Conservation (phyloP, 2,888 invertebrate genomes). For the Pyrrhosoma nymphula region DNA sequence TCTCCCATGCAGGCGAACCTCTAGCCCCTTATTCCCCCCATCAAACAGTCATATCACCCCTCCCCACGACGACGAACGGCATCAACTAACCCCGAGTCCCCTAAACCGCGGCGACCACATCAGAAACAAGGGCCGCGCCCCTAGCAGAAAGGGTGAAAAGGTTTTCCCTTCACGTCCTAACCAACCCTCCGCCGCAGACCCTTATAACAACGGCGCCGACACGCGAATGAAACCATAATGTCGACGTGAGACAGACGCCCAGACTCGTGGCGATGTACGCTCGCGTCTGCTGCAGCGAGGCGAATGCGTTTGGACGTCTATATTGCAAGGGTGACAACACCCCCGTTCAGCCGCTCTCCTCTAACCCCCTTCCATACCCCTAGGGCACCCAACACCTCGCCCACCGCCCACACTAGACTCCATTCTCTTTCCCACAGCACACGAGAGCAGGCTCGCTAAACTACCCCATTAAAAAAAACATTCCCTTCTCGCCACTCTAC, state of each 20-base stretch:
- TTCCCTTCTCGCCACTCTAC: background rate
- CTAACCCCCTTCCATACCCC: too few relatives aligned
- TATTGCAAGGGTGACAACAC: background rate
- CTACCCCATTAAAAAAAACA: background rate
- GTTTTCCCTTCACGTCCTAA: background rate
- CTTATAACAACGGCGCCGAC: background rate
- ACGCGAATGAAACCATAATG: conserved; percentile 9
- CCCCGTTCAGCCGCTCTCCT: background rate
- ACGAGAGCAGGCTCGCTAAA: background rate
- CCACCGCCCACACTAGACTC: too few relatives aligned
- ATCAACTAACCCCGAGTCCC: background rate
- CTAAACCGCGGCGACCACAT: background rate
- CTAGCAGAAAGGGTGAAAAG: background rate
- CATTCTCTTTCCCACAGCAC: too few relatives aligned
- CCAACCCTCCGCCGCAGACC: background rate
- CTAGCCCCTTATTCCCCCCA: background rate
- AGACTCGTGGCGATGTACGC: background rate
- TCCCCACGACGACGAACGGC: background rate
- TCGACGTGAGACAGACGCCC: background rate
- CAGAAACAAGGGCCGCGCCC: background rate
- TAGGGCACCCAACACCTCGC: too few relatives aligned
- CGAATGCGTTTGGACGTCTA: background rate
- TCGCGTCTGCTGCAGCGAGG: background rate
- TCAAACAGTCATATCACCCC: background rate
- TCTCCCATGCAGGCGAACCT: background rate